Evolutionary conservation across 2,113 vertebrate species (phyloP), one percentile per base, ranked within the genome.

Genomic region (Pao palembangensis): DNA sequence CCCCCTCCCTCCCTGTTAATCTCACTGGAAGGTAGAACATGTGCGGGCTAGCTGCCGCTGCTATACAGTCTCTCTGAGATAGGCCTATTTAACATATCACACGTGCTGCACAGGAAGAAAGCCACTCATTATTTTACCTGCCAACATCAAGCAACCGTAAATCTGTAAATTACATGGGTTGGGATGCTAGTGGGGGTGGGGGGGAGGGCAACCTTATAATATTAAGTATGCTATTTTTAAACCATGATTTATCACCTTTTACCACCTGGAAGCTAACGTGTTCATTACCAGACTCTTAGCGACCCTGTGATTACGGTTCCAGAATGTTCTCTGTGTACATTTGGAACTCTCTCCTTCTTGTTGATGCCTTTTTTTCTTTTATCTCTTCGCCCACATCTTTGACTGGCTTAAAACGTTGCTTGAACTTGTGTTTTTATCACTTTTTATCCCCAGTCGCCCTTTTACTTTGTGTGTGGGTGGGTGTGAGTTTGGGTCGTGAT

Each of bases 81-180:
- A 3, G 21, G 21, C 21, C 21, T 23, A 60, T 85, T 88, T 87
- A 84, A 68, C 87, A 88, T 86, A 84, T 87, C 81, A 87, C 87
- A 88, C 81, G 61, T 76, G 44, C 58, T 48, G 59, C 28, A 60
- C 49, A 71, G 51, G 65, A 80, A 83, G 67, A 74, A 80, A 71
- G 67, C 55, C 43, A 58, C 72, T 84, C 67, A 72, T 88, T 77
- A 76, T 73, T 75, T 61, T 68, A 64, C 55, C 19, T 54, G 59
- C 70, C 71, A 75, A 81, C 77, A 82, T 82, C 77, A 84, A 82
- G 77, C 65, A 69, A 71, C 51, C 51, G 46, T 28, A 61, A 61
- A 67, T 67, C 68, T 61, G 50, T 70, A 58, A 79, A 70, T 34
- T 20, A 41, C 58, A 6, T 19, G 15, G 25, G 57, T 15, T 10